Evolutionary conservation across 2,797 vertebrate species (phyloP).

Genomic region (Cynopterus sphinx): DNA sequence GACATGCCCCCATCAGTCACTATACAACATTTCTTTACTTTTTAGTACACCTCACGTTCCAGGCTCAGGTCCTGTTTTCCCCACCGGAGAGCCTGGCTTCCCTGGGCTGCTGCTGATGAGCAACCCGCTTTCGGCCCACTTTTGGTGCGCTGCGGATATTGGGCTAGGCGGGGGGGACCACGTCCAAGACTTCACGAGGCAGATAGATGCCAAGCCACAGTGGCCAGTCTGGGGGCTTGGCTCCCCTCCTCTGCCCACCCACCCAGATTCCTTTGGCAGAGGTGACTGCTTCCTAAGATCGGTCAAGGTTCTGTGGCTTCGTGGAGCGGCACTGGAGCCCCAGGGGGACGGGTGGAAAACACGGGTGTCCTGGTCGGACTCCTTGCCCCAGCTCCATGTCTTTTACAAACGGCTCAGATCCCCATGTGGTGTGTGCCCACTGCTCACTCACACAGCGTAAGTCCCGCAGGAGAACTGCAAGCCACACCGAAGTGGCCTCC

Average conservation of each 20-base stretch:
- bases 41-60: not conserved
- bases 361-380: not conserved
- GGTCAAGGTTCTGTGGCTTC: not conserved
- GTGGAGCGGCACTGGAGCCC: not conserved
- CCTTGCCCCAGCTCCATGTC: not conserved
- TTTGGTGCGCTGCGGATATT: rapidly evolving
- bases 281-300: not conserved
- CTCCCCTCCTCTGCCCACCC: not conserved
- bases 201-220: not conserved
- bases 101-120: not conserved
- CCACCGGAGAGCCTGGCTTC: not conserved
- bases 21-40: not conserved
- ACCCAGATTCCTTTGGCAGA: not conserved
- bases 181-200: not conserved
- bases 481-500: not conserved
- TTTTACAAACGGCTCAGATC: not conserved
- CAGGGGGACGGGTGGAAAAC: not conserved
- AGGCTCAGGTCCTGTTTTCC: not conserved
- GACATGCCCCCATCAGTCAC: not conserved
- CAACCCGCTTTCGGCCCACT: not conserved
- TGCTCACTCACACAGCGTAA: not conserved
- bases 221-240: not conserved
- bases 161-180: not conserved
- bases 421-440: not conserved
- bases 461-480: not conserved